A percentile compares a stretch with the other conserved stretches of the same genome.
phyloP scores from a whole-genome alignment of 2,797 vertebrate genomes.

The Sarcophilus harrisii region DNA sequence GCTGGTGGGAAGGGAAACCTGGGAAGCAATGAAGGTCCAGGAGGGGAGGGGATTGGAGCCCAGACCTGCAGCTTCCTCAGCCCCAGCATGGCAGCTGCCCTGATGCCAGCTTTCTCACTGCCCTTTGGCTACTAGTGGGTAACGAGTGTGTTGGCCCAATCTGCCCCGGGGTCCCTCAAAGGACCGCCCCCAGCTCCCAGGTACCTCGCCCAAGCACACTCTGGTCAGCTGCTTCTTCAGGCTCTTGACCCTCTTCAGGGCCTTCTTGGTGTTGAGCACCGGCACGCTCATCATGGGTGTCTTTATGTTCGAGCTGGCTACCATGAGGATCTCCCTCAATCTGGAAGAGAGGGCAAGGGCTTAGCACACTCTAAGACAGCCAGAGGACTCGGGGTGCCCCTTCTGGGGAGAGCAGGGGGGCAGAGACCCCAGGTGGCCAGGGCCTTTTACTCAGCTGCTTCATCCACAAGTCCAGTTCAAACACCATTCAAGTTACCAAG shows the following conservation, averaged over 20 bases:
- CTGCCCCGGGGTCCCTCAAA: background rate
- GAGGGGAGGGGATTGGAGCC: too few species aligned
- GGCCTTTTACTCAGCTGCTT: too few species aligned
- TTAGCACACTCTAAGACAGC: too few species aligned
- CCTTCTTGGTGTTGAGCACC: constrained; percentile 90
- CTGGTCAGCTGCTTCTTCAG: constrained; percentile 92
- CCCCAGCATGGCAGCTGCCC: too few species aligned
- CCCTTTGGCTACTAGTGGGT: too few species aligned
- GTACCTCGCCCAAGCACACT: constrained; percentile 94
- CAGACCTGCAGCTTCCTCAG: too few species aligned
- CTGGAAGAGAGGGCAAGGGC: constrained; percentile 80
- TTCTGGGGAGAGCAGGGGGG: background rate
- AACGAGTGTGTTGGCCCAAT: too few species aligned
- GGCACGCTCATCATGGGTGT: constrained; percentile 98
- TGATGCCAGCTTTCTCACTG: too few species aligned
- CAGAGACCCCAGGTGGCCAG: too few species aligned
- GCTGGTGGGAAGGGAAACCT: background rate
- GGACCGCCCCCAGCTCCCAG: background rate
- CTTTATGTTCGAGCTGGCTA: constrained; percentile 95
- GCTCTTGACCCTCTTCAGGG: constrained; percentile 89
- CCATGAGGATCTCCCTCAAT: constrained; percentile 95
- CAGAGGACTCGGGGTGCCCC: too few species aligned
- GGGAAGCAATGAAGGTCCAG: background rate
- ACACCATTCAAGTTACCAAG: background rate
- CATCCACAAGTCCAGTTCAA: background rate